Evolutionary conservation across 2,888 invertebrate species (phyloP).

Genomic region (Machimus atricapillus): DNA sequence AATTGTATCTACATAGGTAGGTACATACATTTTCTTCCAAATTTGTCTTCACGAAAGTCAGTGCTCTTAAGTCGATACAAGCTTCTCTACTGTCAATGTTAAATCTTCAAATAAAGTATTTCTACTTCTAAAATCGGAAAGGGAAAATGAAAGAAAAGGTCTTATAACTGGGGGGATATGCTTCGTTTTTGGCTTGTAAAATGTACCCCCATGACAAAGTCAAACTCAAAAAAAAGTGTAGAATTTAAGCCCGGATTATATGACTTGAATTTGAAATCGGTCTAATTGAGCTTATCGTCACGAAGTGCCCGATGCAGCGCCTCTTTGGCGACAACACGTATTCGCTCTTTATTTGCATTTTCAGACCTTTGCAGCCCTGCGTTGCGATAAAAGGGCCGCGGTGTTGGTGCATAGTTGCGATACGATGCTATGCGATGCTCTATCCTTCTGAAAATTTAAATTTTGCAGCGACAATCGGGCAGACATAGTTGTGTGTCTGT

Average conservation of each 20-base stretch:
- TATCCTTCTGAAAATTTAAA: background rate
- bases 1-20: too few relatives aligned
- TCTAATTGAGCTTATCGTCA: background rate
- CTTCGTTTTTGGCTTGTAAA: background rate
- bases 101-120: too few relatives aligned
- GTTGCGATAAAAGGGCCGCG: background rate
- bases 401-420: background rate
- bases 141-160: too few relatives aligned
- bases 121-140: too few relatives aligned
- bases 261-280: background rate
- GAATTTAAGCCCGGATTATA: background rate
- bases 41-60: too few relatives aligned
- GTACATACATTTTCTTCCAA: too few relatives aligned
- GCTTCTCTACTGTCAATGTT: too few relatives aligned
- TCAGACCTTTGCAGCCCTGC: background rate
- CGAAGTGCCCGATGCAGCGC: background rate
- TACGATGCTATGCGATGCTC: background rate
- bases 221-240: background rate
- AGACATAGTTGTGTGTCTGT: background rate
- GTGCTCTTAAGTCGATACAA: too few relatives aligned
- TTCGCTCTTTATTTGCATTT: conserved; percentile 17
- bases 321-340: background rate
- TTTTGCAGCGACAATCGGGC: background rate
- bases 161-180: background rate
- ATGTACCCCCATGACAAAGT: background rate